Conservation (phyloP, 2,113 vertebrate genomes). For the Cinclus mexicanus region DNA sequence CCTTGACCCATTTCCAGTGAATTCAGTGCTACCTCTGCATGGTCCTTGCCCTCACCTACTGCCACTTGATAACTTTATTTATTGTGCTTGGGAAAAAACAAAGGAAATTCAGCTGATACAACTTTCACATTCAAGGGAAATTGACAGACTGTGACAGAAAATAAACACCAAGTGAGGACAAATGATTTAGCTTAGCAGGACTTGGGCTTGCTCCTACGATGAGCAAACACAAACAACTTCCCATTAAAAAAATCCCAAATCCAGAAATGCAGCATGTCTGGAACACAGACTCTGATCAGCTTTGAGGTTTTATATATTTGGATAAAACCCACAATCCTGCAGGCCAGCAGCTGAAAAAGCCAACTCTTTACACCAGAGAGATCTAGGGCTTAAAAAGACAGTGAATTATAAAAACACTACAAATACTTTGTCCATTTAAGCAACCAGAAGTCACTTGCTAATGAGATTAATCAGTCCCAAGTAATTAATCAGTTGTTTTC, state of each 20-base stretch:
- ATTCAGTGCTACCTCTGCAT: not conserved
- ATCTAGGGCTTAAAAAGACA: not conserved
- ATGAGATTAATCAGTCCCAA: not conserved
- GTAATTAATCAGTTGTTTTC: not conserved
- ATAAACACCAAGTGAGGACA: not conserved
- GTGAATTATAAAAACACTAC: not conserved
- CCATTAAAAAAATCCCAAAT: not conserved
- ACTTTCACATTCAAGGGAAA: not conserved
- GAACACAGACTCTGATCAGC: not conserved
- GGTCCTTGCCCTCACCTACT: not conserved
- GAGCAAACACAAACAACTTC: not conserved
- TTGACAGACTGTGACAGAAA: not conserved
- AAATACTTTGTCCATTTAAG: not conserved
- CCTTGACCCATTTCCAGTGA: not conserved
- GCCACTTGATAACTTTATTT: not conserved
- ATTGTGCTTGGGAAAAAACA: not conserved
- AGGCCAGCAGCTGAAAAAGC: not conserved
- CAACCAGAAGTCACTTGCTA: not conserved
- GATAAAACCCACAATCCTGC: not conserved
- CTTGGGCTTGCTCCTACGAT: not conserved
- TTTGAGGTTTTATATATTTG: not conserved
- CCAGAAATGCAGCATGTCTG: not conserved
- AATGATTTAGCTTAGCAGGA: not conserved
- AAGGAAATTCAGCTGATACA: not conserved
- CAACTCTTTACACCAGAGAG: not conserved